Evolutionary conservation across 1,140 invertebrate genomes (phyloP).

Genomic region (Drosophila fuyamai): DNA sequence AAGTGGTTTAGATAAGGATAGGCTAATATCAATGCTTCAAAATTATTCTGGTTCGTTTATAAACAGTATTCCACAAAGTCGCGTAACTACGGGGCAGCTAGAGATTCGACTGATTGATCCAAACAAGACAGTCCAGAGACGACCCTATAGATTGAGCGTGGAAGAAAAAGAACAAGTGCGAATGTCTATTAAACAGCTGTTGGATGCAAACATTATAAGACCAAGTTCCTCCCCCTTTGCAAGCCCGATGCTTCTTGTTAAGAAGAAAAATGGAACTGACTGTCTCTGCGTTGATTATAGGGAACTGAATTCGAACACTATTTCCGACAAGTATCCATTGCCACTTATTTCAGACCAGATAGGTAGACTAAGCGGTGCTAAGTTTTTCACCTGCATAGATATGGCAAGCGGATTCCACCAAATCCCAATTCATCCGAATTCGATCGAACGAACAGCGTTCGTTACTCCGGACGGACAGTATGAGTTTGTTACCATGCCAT

Average conservation of each 20-base stretch:
- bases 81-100: conserved; percentile 5
- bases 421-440: conserved; percentile 1
- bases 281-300: conserved; percentile 4
- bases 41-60: conserved; percentile 10
- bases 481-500: not conserved
- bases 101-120: conserved; percentile 16
- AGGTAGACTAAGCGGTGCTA: not conserved
- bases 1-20: not conserved
- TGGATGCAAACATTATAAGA: conserved; percentile 14
- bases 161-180: conserved; percentile 7
- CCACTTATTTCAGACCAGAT: not conserved
- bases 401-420: conserved; percentile 2
- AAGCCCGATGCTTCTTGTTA: conserved; percentile 13
- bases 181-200: not conserved
- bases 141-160: conserved; percentile 7
- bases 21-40: not conserved
- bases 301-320: conserved; percentile 2
- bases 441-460: conserved; percentile 1
- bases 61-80: conserved; percentile 9
- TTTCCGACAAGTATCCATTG: conserved; percentile 6
- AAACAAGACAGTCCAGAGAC: conserved; percentile 8
- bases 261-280: conserved; percentile 7
- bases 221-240: conserved; percentile 4
- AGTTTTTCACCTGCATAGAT: conserved; percentile 7
- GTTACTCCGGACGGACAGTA: not conserved